phyloP scores from a whole-genome alignment of 1,140 invertebrate species.

The Drosophila saltans region DNA sequence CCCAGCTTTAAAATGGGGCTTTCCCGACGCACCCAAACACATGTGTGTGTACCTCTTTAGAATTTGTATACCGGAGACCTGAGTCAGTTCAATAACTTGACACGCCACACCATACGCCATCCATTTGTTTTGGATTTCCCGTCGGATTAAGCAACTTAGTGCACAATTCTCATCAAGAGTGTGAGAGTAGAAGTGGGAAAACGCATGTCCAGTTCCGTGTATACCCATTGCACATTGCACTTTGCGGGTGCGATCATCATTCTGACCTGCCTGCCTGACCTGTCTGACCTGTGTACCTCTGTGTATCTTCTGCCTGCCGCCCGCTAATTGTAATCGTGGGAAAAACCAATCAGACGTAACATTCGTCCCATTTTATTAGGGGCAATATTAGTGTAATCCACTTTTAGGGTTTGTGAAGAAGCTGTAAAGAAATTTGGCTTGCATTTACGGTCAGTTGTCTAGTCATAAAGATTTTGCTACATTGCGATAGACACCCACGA shows the following conservation, averaged over 20 bases:
- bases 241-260: slow-evolving; percentile 31
- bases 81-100: slow-evolving; percentile 52
- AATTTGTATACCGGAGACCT: slow-evolving; percentile 10
- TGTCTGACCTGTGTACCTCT: neutral
- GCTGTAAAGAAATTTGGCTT: slow-evolving; percentile 74
- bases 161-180: slow-evolving; percentile 50
- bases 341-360: slow-evolving; percentile 79
- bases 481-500: neutral
- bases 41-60: slow-evolving; percentile 45
- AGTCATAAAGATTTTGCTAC: slow-evolving; percentile 6
- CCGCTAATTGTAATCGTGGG: slow-evolving; percentile 76
- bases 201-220: slow-evolving; percentile 30
- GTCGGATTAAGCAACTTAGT: slow-evolving; percentile 79
- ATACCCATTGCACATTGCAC: slow-evolving; percentile 13
- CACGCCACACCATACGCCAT: slow-evolving; percentile 29
- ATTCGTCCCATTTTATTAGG: slow-evolving; percentile 62
- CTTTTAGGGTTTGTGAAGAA: slow-evolving; percentile 50
- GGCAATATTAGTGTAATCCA: slow-evolving; percentile 75
- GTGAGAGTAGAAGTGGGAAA: neutral
- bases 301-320: slow-evolving; percentile 5
- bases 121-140: slow-evolving; percentile 79
- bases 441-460: slow-evolving; percentile 44
- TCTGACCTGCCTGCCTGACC: neutral
- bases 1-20: slow-evolving; percentile 67
- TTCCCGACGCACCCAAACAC: slow-evolving; percentile 51